A percentile compares a stretch with the other conserved stretches of the same genome.
Conservation (phyloP, 2,888 invertebrate species). For the Chymomyza amoena region DNA sequence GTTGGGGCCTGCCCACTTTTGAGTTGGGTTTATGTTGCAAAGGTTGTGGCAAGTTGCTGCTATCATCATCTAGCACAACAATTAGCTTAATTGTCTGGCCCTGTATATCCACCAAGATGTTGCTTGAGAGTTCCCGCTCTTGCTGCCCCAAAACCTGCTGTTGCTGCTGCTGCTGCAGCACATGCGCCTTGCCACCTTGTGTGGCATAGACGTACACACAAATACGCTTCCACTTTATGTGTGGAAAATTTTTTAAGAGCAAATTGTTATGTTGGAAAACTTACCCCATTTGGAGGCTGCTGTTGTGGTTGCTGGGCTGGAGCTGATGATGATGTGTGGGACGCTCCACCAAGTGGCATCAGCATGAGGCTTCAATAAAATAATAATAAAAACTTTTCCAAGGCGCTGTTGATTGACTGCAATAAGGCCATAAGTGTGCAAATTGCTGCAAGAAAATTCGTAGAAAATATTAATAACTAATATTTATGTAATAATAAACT, state of each 20-base stretch:
- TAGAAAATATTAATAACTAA: slow-evolving; percentile 33
- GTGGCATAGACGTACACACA: background rate
- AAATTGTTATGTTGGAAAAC: background rate
- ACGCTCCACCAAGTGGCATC: background rate
- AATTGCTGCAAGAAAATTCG: slow-evolving; percentile 38
- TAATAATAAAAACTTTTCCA: background rate
- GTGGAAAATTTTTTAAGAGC: background rate
- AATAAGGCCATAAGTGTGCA: slow-evolving; percentile 43
- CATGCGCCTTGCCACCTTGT: background rate
- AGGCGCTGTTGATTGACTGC: slow-evolving; percentile 23
- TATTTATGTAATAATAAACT: background rate
- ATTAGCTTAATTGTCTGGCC: slow-evolving; percentile 75
- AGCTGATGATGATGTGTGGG: slow-evolving; percentile 14
- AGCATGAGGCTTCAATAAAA: background rate
- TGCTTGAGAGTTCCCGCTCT: background rate
- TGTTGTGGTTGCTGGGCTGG: too few relatives aligned
- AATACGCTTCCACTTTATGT: background rate
- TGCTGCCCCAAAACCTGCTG: background rate
- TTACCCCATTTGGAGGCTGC: slow-evolving; percentile 15
- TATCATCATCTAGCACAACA: slow-evolving; percentile 47
- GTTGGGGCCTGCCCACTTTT: background rate
- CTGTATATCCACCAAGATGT: background rate
- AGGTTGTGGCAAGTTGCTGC: slow-evolving; percentile 21
- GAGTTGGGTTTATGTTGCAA: background rate
- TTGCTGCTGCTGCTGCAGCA: background rate